These are phyloP conservation scores for Linurgus olivaceus DNA, from an alignment of 2,797 vertebrate genomes.

Conservation along the genomic window DNA sequence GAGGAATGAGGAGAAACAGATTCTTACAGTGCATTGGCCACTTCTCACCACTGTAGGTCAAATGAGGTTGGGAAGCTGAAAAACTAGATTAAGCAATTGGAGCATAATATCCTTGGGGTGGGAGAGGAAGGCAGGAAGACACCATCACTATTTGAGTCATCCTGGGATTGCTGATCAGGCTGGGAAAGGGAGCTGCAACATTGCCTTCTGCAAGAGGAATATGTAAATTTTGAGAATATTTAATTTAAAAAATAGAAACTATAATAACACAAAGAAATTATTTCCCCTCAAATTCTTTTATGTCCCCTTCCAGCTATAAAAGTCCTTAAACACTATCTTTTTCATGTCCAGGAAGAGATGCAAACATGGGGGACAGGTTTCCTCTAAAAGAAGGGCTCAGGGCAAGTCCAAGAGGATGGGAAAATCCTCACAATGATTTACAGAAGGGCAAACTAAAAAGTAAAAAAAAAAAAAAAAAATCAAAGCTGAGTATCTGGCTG, in stretches of 20 bases:
- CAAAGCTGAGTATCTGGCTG: neutral
- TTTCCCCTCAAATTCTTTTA: neutral
- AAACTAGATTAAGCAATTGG: constrained; percentile 39
- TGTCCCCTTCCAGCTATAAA: neutral
- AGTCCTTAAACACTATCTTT: neutral
- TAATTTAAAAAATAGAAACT: neutral
- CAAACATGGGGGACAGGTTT: neutral
- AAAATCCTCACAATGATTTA: neutral
- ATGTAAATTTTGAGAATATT: neutral
- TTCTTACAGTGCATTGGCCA: neutral
- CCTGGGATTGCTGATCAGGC: neutral
- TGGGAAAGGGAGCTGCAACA: neutral
- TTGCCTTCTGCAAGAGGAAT: neutral
- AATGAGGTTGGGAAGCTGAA: constrained; percentile 26
- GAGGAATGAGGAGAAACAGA: neutral
- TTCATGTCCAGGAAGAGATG: neutral
- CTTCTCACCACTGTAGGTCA: constrained; percentile 33
- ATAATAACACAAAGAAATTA: neutral
- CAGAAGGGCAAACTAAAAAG: neutral
- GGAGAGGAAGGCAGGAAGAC: neutral
- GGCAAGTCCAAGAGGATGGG: neutral
- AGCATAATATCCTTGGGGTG: constrained; percentile 1
- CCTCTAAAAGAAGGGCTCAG: neutral
- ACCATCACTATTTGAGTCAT: neutral
- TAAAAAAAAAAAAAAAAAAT: neutral